Evolutionary conservation across 2,888 invertebrate genomes (phyloP), one percentile per base, ranked within the genome.

Genomic region (Spialia ferax): DNA sequence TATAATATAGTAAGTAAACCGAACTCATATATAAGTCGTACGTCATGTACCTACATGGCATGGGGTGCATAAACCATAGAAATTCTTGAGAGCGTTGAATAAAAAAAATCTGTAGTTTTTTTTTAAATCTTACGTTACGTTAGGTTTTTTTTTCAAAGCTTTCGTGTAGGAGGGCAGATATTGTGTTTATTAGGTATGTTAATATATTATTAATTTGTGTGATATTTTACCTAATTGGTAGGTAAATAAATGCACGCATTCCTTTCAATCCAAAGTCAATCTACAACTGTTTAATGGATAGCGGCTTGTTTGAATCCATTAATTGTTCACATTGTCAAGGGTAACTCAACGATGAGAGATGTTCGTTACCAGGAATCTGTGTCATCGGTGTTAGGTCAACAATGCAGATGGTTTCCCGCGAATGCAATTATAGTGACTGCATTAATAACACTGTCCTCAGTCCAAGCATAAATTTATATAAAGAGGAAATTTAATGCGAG

Each of bases 321-420:
- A 62, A 67, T 66, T 69, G 66, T 23, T 70, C 68, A 73, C 77
- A 80, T 67, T 75, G 77, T 71, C 76, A 78, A 81, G 77, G 80
- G 73, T 77, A 71, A 70, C 57, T 63, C 45, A 18, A 55, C 38
- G 32, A 59, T 65, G 64, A 59, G 38, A 54, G 57, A 57, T 59
- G 64, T n/a, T 15, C 48, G 23, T 20, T 65, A 57, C 64, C 15
- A 45, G 59, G 65, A 65, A 65, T 52, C 57, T 32, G 48, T 57
- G 64, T 65, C 59, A 60, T 65, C 38, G 59, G 29, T 26, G 59
- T 65, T 59, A 59, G 20, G 48, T 59, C 26, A 59, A 60, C 48
- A 29, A 59, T 60, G 59, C 23, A n/a, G 65, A 38, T 60, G 26
- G 50, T 52, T 65, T 60, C 22, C n/a, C 18, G 38, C 18, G 59